Base-by-base conservation (phyloP, 2,888 invertebrate genomes). In the Ophion obscuratus region DNA sequence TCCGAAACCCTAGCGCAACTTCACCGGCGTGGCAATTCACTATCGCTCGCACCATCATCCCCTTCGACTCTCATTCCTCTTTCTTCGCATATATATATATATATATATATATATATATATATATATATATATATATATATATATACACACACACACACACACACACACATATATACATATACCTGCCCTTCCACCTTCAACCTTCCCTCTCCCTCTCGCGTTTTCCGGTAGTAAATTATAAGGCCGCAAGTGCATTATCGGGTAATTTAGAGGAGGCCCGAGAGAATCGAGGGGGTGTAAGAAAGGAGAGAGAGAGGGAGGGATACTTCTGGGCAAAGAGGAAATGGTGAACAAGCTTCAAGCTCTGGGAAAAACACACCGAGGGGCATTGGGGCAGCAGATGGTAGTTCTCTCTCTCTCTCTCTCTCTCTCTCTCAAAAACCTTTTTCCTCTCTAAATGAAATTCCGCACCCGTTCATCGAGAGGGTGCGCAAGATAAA, bases 211-310 rank as follows among this genome's bases (percentile, higher is more conserved):
- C 59, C 53, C 57, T 73, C 36, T 73, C 20, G 80, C 66, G 40
- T 40, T 83, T 82, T 82, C 86, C 77, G 66, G 84, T 87, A 87
- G 88, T 88, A 89, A 90, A 91, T 91, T 91, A 76, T 90, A 90
- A 91, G 88, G 87, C 87, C 88, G 81, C 86, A 86, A 88, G 88
- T 89, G 90, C 90, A 90, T 91, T 91, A 91, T 91, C 90, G 88
- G 88, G 90, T 91, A 89, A 91, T 90, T 90, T 90, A 89, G 87
- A 86, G 86, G 85, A 86, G 84, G 86, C 86, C 85, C 85, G 84
- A 81, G 82, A 83, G 83, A 83, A 87, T 81, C 84, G 80, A 87
- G 77, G 84, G 62, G 81, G 75, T 68, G 74, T 84, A 87, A 80
- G 64, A 83, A 81, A 87, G 83, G 84, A 86, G 83, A 81, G 87